Base-by-base conservation (phyloP, 2,797 vertebrate genomes). In the Ptychadena robeensis region DNA sequence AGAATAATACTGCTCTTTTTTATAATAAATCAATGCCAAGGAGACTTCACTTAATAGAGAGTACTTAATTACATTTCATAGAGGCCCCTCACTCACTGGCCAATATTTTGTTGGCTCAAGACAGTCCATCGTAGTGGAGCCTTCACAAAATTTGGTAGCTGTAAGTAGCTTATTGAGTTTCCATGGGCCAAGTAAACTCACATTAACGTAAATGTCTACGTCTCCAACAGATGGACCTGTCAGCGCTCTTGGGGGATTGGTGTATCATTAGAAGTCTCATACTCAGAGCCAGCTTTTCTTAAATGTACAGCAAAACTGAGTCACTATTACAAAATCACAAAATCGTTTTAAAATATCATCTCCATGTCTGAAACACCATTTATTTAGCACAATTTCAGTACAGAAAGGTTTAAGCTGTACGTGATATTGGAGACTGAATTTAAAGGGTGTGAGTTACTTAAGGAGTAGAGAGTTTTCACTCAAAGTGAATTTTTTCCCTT, bases 101-200 rank as follows among this genome's bases (percentile, higher is more conserved):
- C 68, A 80, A 80, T 72, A 65, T 48, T 40, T 72, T 44, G 69
- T 32, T 80, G 79, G 79, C 68, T 80, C 69, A 9, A 48, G 27
- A 61, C 59, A 79, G 38, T 31, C 79, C 37, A 72, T 63, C 35
- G 31, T 65, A 44, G 68, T 73, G 69, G 68, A 80, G 69, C 57
- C 34, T 44, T 71, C 30, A 72, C 57, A 37, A 80, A 80, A 48
- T 80, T 80, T 80, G 69, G 79, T 71, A 80, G 79, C 79, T 80
- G 30, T 72, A 80, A 80, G 77, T 30, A 70, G 66, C 48, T 70
- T 79, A 79, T 70, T 70, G 64, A 78, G 27, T 78, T 67, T 37
- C 53, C 65, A 68, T 57, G 30, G 30, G 65, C 76, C 76, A 79
- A 79, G 73, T 63, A 40, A 75, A 35, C 59, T 63, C 59, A 64